Base-by-base conservation (phyloP, 2,888 invertebrate genomes). In the Drosophila gaucha region DNA sequence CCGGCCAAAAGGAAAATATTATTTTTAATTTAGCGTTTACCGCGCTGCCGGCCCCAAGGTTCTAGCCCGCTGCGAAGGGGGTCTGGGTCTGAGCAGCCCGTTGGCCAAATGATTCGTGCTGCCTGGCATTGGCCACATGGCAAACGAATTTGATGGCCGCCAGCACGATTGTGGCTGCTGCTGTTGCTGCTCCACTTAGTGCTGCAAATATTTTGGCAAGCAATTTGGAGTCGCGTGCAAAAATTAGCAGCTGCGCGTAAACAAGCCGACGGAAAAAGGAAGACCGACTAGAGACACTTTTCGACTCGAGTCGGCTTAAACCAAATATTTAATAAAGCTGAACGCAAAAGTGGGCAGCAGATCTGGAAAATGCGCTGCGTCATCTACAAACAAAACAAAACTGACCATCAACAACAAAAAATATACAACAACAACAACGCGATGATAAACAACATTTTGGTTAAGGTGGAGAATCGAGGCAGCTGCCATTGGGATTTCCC, bases 241-340 rank as follows among this genome's bases (percentile, higher is more conserved):
- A 78, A 88, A 88, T 88, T 82, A 86, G 43, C 88, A 78, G 57
- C 67, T 82, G 85, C 35, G 22, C 57, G 73, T n/a, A n/a, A n/a
- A n/a, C n/a, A n/a, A n/a, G n/a, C n/a, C n/a, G n/a, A n/a, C n/a
- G 30, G 41, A 9, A 35, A 50, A 36, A 14, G 36, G 24, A 20
- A 56, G 58, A 33, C 51, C 30, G 8, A 20, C 33, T 31, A 14
- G 24, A 26, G 31, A 22, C 14, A 10, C 14, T 12, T 35, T 16
- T 18, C 14, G 26, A 50, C 26, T 20, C 14, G 16, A 55, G 36
- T 56, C 43, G 31, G 52, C 50, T 56, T 28, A 36, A 55, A 43
- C 56, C 50, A 50, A 76, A 73, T 73, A 76, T 76, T 76, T 56
- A 54, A 65, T 57, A 28, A 36, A 50, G 41, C 18, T 28, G 16